phyloP scores from a whole-genome alignment of 1,140 invertebrate genomes.

The Micrasema minimum region DNA sequence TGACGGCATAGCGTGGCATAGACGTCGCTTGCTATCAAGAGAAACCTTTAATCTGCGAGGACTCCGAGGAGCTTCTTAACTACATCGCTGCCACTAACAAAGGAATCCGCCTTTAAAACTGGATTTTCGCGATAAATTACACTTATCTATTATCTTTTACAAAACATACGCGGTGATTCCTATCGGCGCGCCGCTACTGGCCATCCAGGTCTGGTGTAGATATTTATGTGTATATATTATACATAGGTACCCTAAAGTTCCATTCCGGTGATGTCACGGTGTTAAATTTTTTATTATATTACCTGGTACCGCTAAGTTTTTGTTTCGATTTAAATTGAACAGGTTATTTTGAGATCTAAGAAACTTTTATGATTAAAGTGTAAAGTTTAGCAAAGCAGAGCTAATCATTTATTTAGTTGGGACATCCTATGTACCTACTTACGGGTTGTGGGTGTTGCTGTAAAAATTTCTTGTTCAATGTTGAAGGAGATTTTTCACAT shows the following conservation, averaged over 20 bases:
- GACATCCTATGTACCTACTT: neutral
- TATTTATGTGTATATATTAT: conserved; percentile 28
- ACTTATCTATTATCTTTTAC: conserved; percentile 20
- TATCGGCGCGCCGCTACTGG: neutral
- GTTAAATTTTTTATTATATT: conserved; percentile 23
- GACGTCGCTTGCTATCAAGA: conserved; percentile 93
- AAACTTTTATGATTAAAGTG: too few species aligned
- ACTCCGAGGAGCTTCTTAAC: conserved; percentile 85
- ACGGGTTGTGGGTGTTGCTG: conserved; percentile 8
- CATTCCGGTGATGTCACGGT: conserved; percentile 29
- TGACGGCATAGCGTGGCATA: conserved; percentile 91
- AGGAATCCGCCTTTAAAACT: conserved; percentile 76
- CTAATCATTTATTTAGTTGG: too few species aligned
- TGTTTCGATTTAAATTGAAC: conserved; percentile 20
- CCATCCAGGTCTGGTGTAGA: neutral
- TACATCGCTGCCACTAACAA: conserved; percentile 85
- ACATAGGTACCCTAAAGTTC: neutral
- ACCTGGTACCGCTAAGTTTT: neutral
- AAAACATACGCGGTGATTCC: neutral
- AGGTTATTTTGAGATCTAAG: conserved; percentile 15
- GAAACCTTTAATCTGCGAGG: conserved; percentile 90
- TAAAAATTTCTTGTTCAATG: conserved; percentile 19
- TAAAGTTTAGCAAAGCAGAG: too few species aligned
- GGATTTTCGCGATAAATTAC: neutral
- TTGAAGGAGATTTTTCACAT: conserved; percentile 7